phyloP scores from a whole-genome alignment of 2,113 vertebrate species.

The Oriolus oriolus region DNA sequence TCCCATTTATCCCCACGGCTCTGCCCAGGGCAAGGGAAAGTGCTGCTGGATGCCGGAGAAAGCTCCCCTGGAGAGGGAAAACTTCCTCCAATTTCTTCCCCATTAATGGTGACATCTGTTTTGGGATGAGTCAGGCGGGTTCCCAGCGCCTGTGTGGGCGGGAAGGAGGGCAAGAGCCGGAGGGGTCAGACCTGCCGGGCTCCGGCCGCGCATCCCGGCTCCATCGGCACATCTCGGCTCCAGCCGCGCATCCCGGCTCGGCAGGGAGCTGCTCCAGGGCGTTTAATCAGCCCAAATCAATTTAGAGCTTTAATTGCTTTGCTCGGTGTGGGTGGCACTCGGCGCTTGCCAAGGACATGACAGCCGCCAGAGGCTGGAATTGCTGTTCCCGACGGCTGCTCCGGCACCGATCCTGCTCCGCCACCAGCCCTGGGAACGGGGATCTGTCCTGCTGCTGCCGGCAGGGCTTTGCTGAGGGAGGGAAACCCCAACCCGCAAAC shows the following conservation, averaged over 20 bases:
- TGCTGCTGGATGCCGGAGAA: neutral
- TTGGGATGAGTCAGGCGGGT: neutral
- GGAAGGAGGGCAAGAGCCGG: neutral
- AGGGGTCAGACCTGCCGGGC: neutral
- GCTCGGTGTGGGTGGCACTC: neutral
- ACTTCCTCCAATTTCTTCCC: neutral
- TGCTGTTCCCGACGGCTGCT: neutral
- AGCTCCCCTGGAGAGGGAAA: neutral
- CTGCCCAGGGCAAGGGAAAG: neutral
- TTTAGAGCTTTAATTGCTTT: neutral
- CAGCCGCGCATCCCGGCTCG: neutral
- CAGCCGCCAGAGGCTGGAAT: neutral
- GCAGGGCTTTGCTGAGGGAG: neutral
- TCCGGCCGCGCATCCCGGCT: rapidly evolving
- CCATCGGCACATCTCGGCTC: neutral
- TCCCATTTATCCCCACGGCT: neutral
- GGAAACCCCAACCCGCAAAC: neutral
- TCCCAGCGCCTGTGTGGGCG: neutral
- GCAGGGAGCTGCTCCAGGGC: neutral
- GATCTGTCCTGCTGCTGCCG: neutral
- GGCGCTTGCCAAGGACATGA: neutral
- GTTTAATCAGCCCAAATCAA: neutral
- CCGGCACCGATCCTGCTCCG: rapidly evolving
- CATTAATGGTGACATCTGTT: neutral
- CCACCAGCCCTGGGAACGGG: rapidly evolving